Evolutionary conservation across 2,113 vertebrate genomes (phyloP).

Genomic region (Pionites leucogaster): DNA sequence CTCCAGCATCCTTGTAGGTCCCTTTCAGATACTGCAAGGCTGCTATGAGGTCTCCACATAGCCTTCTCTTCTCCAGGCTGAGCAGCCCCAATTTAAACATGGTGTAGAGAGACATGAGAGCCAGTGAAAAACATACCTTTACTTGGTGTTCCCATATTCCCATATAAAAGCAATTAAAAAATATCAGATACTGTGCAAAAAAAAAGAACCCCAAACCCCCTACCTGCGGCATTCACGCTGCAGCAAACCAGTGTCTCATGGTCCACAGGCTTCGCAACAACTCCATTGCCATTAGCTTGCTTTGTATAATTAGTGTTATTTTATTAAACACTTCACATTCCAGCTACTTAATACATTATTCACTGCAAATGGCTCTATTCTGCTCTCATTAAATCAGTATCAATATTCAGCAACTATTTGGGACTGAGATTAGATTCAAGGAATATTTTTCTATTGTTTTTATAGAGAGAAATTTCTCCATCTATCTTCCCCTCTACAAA

Average conservation of each 20-base stretch:
- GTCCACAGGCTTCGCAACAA: background rate
- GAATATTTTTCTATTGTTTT: background rate
- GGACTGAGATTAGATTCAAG: background rate
- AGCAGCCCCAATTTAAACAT: background rate
- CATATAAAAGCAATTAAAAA: background rate
- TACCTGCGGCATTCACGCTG: background rate
- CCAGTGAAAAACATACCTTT: background rate
- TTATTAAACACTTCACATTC: slow-evolving; percentile 29
- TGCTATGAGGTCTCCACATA: no score
- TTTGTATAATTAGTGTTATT: slow-evolving; percentile 21
- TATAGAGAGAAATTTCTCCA: background rate
- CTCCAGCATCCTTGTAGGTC: no score
- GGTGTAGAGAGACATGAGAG: background rate
- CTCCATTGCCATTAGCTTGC: background rate
- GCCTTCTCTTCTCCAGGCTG: background rate
- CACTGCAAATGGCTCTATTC: background rate
- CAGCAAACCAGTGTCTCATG: background rate
- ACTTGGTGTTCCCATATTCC: background rate
- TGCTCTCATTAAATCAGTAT: background rate
- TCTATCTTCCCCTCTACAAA: background rate
- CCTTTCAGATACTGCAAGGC: no score
- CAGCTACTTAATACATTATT: background rate
- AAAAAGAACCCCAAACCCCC: background rate
- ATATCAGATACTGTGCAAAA: background rate
- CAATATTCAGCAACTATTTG: background rate